A percentile compares a stretch with the other conserved stretches of the same genome.
Evolutionary conservation across 2,797 vertebrate genomes (phyloP).

Genomic region (Rousettus madagascariensis): DNA sequence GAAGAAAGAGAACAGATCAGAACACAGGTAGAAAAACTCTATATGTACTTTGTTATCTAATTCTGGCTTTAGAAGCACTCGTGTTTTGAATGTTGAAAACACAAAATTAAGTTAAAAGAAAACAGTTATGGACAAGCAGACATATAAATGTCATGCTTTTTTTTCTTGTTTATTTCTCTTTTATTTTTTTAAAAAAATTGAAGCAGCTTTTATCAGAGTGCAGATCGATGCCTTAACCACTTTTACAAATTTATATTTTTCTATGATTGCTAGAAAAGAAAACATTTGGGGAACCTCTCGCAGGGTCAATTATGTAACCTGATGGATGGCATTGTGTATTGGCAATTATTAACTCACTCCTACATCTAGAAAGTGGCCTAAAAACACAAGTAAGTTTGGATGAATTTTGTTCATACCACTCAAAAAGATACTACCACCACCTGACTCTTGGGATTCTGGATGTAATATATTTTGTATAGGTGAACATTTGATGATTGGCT

Average conservation of each 20-base stretch:
- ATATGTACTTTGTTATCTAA: not conserved
- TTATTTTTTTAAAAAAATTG: not conserved
- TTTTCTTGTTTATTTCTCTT: not conserved
- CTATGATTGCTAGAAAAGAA: not conserved
- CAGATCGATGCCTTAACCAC: not conserved
- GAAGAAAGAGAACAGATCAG: not conserved
- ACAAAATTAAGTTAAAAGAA: not conserved
- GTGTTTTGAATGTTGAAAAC: conserved; percentile 13
- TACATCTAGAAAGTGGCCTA: not conserved
- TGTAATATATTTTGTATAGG: not conserved
- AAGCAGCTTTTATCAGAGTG: not conserved
- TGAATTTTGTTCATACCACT: not conserved
- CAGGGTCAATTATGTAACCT: not conserved
- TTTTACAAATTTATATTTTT: conserved; percentile 38
- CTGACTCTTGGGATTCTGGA: not conserved
- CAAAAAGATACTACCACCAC: not conserved
- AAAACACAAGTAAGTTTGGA: not conserved
- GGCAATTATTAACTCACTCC: not conserved
- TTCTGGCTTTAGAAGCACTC: not conserved
- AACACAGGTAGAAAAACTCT: not conserved
- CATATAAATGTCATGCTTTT: not conserved
- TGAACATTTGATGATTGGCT: not conserved
- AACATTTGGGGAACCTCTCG: not conserved
- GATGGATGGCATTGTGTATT: not conserved
- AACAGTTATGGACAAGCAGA: not conserved